A percentile compares a stretch with the other conserved stretches of the same genome.
Conservation (phyloP, 2,888 invertebrate species). For the Dioctria rufipes region DNA sequence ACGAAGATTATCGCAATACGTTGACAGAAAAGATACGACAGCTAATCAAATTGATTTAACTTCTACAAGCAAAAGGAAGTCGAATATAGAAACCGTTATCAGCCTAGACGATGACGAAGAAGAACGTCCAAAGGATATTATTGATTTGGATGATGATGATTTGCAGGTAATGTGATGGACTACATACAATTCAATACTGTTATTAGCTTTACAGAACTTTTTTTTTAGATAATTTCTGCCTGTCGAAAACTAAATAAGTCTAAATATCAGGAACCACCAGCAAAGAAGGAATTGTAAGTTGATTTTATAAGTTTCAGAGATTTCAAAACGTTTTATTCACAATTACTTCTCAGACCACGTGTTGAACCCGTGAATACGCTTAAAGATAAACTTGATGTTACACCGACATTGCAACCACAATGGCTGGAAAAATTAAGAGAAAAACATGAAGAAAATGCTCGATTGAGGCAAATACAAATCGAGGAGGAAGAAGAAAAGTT, state of each 20-base stretch:
- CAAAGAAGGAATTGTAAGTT: conserved; percentile 66
- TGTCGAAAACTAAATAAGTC: conserved; percentile 69
- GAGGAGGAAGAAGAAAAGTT: conserved; percentile 72
- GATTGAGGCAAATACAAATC: conserved; percentile 70
- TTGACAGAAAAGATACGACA: not conserved
- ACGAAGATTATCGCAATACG: conserved; percentile 1
- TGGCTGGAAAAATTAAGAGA: conserved; percentile 74
- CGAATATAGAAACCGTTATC: not conserved
- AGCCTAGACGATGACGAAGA: conserved; percentile 59
- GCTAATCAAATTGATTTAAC: conserved; percentile 2
- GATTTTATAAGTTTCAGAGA: conserved; percentile 55
- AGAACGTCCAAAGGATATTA: conserved; percentile 62
- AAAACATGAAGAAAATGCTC: conserved; percentile 71
- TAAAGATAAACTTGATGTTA: conserved; percentile 74
- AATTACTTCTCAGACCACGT: conserved; percentile 63
- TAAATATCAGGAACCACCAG: conserved; percentile 66
- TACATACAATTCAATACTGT: not conserved
- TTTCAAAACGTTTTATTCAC: conserved; percentile 52
- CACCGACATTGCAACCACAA: conserved; percentile 72
- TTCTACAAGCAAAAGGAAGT: not conserved
- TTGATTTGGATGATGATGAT: conserved; percentile 63
- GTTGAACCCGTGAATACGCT: conserved; percentile 74
- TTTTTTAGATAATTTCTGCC: conserved; percentile 59
- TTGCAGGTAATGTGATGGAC: conserved; percentile 9
- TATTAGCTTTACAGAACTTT: not conserved